phyloP scores from a whole-genome alignment of 1,140 invertebrate species.

The Caenorhabditis tropicalis region DNA sequence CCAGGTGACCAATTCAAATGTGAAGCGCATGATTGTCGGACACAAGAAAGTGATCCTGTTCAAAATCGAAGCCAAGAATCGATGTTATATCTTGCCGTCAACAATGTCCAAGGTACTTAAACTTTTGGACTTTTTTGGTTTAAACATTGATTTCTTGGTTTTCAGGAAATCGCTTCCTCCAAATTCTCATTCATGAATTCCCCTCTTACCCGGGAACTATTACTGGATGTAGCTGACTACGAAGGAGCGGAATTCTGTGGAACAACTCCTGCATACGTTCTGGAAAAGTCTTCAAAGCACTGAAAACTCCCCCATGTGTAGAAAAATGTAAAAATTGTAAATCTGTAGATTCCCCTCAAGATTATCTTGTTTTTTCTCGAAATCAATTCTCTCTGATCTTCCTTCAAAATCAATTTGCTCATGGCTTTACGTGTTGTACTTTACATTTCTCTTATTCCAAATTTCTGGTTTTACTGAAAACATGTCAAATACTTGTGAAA shows the following conservation, averaged over 20 bases:
- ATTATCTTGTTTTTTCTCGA: neutral
- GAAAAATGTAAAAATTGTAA: slow-evolving; percentile 25
- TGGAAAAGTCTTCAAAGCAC: neutral
- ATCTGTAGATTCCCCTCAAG: neutral
- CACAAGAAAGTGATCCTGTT: slow-evolving; percentile 5
- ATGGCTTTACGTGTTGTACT: neutral
- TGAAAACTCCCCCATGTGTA: neutral
- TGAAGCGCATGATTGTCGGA: neutral
- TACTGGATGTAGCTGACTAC: neutral
- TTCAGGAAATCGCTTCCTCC: neutral
- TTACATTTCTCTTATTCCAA: neutral
- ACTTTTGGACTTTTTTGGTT: neutral
- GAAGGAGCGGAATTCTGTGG: slow-evolving; percentile 19
- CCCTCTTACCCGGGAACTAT: neutral
- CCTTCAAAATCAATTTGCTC: neutral
- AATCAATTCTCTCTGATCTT: neutral
- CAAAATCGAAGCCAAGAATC: slow-evolving; percentile 22
- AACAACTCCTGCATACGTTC: neutral
- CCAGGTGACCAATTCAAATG: neutral
- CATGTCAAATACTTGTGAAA: no score
- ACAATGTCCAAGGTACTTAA: neutral
- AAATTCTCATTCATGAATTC: slow-evolving; percentile 14
- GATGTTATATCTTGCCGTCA: neutral
- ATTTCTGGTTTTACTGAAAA: no score
- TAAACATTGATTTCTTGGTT: neutral